Evolutionary conservation across 2,797 vertebrate species (phyloP).

Genomic region (Varecia variegata): DNA sequence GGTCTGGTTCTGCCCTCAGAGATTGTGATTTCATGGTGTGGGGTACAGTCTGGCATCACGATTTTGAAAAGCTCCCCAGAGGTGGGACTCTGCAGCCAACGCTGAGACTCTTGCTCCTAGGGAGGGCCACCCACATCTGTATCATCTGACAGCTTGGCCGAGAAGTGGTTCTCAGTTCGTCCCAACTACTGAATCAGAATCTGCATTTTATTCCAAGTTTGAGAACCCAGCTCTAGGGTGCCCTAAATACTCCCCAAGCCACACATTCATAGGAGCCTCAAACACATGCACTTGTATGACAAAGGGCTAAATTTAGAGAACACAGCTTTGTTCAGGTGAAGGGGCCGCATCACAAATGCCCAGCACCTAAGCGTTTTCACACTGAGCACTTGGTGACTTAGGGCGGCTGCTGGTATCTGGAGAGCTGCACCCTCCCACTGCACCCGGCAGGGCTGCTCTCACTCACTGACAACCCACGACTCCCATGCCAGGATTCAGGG

Average conservation of each 20-base stretch:
- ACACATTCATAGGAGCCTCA: background rate
- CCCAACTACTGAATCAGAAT: background rate
- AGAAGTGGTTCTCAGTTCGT: background rate
- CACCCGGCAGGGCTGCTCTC: background rate
- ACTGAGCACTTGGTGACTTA: background rate
- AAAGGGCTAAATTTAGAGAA: background rate
- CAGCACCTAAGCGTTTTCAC: background rate
- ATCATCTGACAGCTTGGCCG: rapidly evolving
- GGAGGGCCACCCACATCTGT: rapidly evolving
- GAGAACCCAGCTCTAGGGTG: background rate
- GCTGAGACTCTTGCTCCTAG: rapidly evolving
- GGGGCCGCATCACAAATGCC: too few species aligned
- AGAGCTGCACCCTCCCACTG: background rate
- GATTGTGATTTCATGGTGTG: background rate
- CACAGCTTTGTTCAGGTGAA: background rate
- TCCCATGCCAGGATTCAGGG: background rate
- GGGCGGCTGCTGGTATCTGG: background rate
- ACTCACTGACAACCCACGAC: background rate
- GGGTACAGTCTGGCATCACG: background rate
- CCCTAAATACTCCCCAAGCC: background rate
- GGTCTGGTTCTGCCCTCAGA: background rate
- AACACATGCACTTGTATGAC: background rate
- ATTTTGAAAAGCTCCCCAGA: background rate
- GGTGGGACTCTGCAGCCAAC: background rate
- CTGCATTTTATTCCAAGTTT: background rate